Conservation (phyloP, 2,113 vertebrate species). For the zebrafish (Danio rerio) region DNA sequence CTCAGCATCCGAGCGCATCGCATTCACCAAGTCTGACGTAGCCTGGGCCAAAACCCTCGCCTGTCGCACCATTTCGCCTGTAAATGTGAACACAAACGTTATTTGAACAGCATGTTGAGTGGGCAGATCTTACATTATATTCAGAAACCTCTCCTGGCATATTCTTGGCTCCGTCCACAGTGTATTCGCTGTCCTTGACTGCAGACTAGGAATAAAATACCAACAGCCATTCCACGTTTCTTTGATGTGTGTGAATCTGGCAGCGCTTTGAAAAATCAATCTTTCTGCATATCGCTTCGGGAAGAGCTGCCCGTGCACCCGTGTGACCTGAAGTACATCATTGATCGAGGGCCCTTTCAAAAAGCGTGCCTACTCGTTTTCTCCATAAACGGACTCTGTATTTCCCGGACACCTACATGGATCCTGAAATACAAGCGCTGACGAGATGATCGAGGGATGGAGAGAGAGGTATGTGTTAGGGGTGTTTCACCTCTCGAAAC, state of each 20-base stretch:
- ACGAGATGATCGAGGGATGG: slow-evolving; percentile 52
- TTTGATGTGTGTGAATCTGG: slow-evolving; percentile 40
- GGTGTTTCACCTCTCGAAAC: slow-evolving; percentile 27
- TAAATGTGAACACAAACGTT: not conserved
- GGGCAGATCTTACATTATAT: slow-evolving; percentile 13
- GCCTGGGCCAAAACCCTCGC: slow-evolving; percentile 97
- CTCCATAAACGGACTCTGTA: slow-evolving; percentile 39
- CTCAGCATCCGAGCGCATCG: slow-evolving; percentile 96
- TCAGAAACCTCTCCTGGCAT: slow-evolving; percentile 13
- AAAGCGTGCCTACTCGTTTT: slow-evolving; percentile 35
- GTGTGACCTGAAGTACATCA: slow-evolving; percentile 45
- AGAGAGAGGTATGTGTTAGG: slow-evolving; percentile 41
- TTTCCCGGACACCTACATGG: slow-evolving; percentile 65
- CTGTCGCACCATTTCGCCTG: slow-evolving; percentile 98
- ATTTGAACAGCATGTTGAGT: not conserved
- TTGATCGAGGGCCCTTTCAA: slow-evolving; percentile 48
- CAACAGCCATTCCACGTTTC: not conserved
- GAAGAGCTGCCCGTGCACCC: slow-evolving; percentile 18
- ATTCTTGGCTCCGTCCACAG: not conserved
- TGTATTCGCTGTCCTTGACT: not conserved
- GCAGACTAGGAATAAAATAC: not conserved
- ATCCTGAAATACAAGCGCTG: slow-evolving; percentile 66
- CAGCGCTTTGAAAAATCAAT: slow-evolving; percentile 36
- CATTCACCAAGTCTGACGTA: slow-evolving; percentile 95
- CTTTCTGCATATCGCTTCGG: slow-evolving; percentile 26